These are phyloP conservation scores for Incurvaria masculella DNA, from an alignment of 2,888 invertebrate genomes.

Conservation along the genomic window DNA sequence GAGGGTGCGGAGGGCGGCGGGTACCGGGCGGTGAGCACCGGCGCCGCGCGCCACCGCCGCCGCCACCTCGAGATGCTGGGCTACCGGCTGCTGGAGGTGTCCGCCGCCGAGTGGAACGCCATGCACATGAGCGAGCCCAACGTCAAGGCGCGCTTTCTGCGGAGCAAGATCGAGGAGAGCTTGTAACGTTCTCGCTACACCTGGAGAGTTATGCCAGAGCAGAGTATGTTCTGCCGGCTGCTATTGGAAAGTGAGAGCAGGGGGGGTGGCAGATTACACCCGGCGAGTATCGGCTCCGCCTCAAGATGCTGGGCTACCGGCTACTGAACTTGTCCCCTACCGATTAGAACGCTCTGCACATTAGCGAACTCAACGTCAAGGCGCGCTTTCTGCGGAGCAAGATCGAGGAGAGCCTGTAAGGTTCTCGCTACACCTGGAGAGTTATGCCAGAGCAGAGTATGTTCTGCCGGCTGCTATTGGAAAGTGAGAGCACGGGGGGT, in stretches of 20 bases:
- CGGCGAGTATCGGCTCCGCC: slow-evolving; percentile 20
- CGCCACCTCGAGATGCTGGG: slow-evolving; percentile 38
- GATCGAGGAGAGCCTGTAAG: too few species aligned
- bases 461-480: background rate
- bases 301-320: slow-evolving; percentile 36
- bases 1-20: background rate
- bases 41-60: slow-evolving; percentile 22
- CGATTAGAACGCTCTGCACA: slow-evolving; percentile 33
- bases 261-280: background rate
- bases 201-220: too few species aligned
- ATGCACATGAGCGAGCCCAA: slow-evolving; percentile 30
- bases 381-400: slow-evolving; percentile 8
- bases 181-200: too few species aligned
- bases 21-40: slow-evolving; percentile 15
- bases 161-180: slow-evolving; percentile 8
- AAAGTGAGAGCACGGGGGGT: background rate
- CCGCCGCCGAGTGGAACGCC: slow-evolving; percentile 28
- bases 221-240: background rate
- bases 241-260: background rate
- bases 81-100: slow-evolving; percentile 29
- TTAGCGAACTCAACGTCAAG: slow-evolving; percentile 26
- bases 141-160: slow-evolving; percentile 18
- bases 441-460: too few species aligned
- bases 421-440: too few species aligned
- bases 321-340: slow-evolving; percentile 26